Conservation (phyloP, 2,113 vertebrate genomes). For the Tragelaphus strepsiceros region DNA sequence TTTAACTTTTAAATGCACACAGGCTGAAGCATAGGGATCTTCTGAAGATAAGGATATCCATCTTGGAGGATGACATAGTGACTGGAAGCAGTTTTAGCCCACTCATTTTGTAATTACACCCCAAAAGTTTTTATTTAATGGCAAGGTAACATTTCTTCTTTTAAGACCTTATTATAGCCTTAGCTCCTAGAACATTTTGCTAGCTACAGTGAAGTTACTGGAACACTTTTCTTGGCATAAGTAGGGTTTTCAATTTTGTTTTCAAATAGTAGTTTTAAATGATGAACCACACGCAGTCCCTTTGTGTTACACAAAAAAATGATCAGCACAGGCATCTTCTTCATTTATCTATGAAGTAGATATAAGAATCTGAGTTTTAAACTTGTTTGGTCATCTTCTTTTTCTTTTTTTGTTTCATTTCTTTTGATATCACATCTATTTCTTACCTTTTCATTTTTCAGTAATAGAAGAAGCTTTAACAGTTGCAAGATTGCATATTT, state of each 20-base stretch:
- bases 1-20: slow-evolving; percentile 40
- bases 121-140: slow-evolving; percentile 36
- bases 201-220: slow-evolving; percentile 53
- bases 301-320: slow-evolving; percentile 29
- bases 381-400: slow-evolving; percentile 37
- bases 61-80: not conserved
- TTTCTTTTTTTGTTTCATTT: slow-evolving; percentile 48
- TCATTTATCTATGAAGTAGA: not conserved
- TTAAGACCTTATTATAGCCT: slow-evolving; percentile 50
- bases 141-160: slow-evolving; percentile 37
- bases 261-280: slow-evolving; percentile 77
- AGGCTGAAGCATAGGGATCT: not conserved
- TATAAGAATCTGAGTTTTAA: slow-evolving; percentile 57
- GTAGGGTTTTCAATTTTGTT: slow-evolving; percentile 60
- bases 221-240: slow-evolving; percentile 55
- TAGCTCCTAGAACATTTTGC: slow-evolving; percentile 22
- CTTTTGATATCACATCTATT: slow-evolving; percentile 61
- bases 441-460: slow-evolving; percentile 68
- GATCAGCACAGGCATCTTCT: slow-evolving; percentile 11
- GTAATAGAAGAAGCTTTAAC: slow-evolving; percentile 74
- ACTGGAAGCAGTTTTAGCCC: slow-evolving; percentile 31
- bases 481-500: slow-evolving; percentile 80
- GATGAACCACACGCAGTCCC: not conserved
- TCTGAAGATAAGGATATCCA: not conserved
- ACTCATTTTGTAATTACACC: slow-evolving; percentile 54